Percentiles rank a stretch among this genome's conserved stretches.
phyloP scores from a whole-genome alignment of 2,888 invertebrate species.

The Bembecia ichneumoniformis region DNA sequence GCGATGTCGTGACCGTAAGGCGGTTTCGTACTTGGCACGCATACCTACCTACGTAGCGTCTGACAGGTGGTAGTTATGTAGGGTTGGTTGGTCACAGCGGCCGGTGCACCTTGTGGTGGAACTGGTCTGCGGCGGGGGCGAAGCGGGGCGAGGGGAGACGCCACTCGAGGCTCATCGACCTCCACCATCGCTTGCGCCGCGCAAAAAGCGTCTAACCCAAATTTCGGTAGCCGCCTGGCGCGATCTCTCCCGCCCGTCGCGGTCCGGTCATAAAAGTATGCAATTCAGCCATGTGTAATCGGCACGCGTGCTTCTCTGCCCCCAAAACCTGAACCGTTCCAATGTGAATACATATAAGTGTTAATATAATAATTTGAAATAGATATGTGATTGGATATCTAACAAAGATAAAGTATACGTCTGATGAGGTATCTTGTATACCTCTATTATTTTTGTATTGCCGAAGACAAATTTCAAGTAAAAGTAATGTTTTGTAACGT shows the following conservation, averaged over 20 bases:
- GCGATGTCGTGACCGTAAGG: neutral
- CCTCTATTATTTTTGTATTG: no score
- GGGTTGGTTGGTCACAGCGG: conserved; percentile 48
- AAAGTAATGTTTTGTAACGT: no score
- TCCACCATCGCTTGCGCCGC: conserved; percentile 37
- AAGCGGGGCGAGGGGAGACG: conserved; percentile 16
- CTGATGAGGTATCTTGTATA: no score
- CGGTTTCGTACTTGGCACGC: neutral
- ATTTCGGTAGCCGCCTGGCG: conserved; percentile 64
- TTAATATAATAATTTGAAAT: no score
- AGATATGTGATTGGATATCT: no score
- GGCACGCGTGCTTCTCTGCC: conserved; percentile 39
- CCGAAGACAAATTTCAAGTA: no score
- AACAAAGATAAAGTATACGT: no score
- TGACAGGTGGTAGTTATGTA: conserved; percentile 69
- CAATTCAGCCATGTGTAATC: conserved; percentile 37
- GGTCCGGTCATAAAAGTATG: conserved; percentile 9
- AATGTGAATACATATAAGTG: no score
- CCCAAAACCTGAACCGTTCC: neutral
- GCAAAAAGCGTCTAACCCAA: conserved; percentile 64
- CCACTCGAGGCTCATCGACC: conserved; percentile 54
- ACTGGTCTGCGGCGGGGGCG: conserved; percentile 50
- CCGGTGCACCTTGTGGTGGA: conserved; percentile 64
- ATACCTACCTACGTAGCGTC: conserved; percentile 29
- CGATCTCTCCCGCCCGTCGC: conserved; percentile 44